These are phyloP conservation scores for Aelia acuminata DNA, from an alignment of 2,888 invertebrate genomes.

Conservation along the genomic window DNA sequence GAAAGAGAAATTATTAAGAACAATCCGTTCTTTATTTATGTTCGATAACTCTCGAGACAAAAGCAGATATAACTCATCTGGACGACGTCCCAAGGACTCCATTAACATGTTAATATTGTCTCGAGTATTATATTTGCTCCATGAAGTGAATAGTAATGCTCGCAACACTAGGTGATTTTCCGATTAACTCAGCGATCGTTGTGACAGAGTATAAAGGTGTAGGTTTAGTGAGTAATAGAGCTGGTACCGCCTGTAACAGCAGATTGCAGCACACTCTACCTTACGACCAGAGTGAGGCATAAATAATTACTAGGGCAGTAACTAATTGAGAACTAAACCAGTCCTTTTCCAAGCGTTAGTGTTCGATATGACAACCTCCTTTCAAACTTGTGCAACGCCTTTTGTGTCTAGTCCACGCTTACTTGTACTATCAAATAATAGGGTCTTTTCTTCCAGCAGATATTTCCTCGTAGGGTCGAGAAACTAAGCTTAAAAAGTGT, in stretches of 20 bases:
- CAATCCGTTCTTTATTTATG: background rate
- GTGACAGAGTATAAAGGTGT: background rate
- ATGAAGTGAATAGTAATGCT: background rate
- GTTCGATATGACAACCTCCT: background rate
- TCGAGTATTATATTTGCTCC: background rate
- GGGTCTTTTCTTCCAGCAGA: too few species aligned
- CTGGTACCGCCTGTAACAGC: background rate
- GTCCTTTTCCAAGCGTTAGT: background rate
- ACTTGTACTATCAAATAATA: background rate
- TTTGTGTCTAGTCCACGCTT: background rate
- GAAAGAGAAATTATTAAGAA: background rate
- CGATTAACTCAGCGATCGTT: background rate
- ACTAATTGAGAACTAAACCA: background rate
- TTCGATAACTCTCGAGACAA: background rate
- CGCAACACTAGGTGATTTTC: background rate
- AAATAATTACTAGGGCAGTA: background rate
- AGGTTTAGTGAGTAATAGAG: background rate
- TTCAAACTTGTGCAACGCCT: background rate
- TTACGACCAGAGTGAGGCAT: background rate
- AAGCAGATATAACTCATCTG: background rate
- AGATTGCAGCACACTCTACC: background rate
- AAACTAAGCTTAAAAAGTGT: too few species aligned
- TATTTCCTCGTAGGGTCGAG: too few species aligned
- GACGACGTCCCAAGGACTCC: background rate
- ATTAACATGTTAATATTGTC: conserved; percentile 41